A percentile compares a stretch with the other conserved stretches of the same genome.
phyloP scores from a whole-genome alignment of 2,888 invertebrate species.

The Ichneumoninae sp. region DNA sequence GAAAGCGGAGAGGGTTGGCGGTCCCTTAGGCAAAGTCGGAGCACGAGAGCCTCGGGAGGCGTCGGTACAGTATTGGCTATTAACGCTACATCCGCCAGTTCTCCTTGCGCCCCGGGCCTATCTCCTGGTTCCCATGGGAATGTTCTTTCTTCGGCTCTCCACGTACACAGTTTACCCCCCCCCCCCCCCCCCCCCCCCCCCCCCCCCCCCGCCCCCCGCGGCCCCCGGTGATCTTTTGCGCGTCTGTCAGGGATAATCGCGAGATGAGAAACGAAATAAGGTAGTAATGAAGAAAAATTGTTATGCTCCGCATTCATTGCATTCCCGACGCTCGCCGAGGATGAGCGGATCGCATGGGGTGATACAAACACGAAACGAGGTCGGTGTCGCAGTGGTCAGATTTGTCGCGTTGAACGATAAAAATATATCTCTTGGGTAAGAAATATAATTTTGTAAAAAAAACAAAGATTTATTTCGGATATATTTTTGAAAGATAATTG shows the following conservation, averaged over 20 bases:
- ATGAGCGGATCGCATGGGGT: background rate
- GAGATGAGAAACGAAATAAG: conserved; percentile 10
- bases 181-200: background rate
- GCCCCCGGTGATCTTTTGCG: background rate
- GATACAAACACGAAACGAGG: background rate
- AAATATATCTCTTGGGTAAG: no score
- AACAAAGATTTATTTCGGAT: no score
- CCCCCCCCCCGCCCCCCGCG: no score
- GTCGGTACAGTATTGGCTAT: conserved; percentile 40
- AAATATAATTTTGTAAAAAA: no score
- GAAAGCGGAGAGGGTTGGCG: conserved; percentile 2
- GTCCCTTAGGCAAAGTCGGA: conserved; percentile 40
- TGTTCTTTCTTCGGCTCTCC: conserved; percentile 27
- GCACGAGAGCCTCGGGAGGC: background rate
- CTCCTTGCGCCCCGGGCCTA: conserved; percentile 6
- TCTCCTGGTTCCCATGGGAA: conserved; percentile 10
- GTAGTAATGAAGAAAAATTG: background rate
- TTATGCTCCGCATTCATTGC: background rate
- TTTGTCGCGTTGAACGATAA: no score
- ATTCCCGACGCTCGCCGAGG: background rate
- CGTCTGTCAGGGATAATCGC: background rate
- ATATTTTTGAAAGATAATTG: no score
- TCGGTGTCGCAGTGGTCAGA: no score
- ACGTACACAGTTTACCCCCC: background rate
- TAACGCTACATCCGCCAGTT: conserved; percentile 38